phyloP scores from a whole-genome alignment of 2,888 invertebrate genomes.

The Erannis defoliaria region DNA sequence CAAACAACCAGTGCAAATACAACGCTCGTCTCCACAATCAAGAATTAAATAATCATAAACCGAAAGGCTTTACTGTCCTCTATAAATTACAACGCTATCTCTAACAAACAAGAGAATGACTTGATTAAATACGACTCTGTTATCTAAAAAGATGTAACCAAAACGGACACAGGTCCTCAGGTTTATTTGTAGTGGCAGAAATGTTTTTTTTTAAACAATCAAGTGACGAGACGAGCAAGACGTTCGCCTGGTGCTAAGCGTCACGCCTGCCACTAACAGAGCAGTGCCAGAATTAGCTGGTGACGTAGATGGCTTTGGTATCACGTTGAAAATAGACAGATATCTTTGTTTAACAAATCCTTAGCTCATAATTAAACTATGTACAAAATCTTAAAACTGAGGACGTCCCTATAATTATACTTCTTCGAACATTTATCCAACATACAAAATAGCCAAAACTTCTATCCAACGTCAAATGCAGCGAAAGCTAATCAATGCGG shows the following conservation, averaged over 20 bases:
- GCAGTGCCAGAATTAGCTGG: too few species aligned
- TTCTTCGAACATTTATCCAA: too few species aligned
- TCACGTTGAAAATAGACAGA: background rate
- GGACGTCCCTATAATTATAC: too few species aligned
- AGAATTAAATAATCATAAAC: slow-evolving; percentile 79
- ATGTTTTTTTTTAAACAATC: slow-evolving; percentile 10
- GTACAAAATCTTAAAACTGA: too few species aligned
- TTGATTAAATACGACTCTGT: slow-evolving; percentile 76
- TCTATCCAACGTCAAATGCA: too few species aligned
- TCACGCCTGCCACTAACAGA: too few species aligned
- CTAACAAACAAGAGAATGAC: slow-evolving; percentile 72
- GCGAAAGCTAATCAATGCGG: too few species aligned
- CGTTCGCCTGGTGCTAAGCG: too few species aligned
- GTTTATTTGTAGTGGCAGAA: slow-evolving; percentile 23
- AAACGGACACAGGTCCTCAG: slow-evolving; percentile 71
- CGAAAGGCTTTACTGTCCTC: slow-evolving; percentile 76
- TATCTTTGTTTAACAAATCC: too few species aligned
- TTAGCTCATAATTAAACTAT: too few species aligned
- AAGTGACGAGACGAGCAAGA: too few species aligned
- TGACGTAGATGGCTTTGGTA: background rate
- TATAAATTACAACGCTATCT: slow-evolving; percentile 80
- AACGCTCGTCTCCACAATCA: slow-evolving; percentile 67
- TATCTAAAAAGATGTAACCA: slow-evolving; percentile 74
- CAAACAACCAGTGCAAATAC: slow-evolving; percentile 63
- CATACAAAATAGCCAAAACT: too few species aligned